Base-by-base conservation (phyloP, 2,113 vertebrate species). In the Pituophis catenifer region DNA sequence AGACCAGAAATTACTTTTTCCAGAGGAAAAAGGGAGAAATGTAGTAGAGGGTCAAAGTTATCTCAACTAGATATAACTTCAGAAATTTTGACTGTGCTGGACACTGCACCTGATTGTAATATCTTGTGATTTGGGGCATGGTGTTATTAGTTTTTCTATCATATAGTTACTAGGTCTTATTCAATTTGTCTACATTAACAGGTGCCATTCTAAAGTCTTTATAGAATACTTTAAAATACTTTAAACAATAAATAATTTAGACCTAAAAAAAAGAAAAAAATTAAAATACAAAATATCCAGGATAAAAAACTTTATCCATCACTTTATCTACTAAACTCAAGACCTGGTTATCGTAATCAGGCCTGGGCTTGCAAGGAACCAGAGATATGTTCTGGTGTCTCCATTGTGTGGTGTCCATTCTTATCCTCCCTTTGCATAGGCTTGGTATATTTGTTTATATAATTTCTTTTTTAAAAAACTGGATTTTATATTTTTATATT, bases 51-150 rank as follows among this genome's bases (percentile, higher is more conserved):
- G 52, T 86, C 38, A 10, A 0, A 7, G 86, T 2, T 0, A 70
- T 86, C 91, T 29, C 90, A 92, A 92, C 48, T 93, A 1, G n/a
- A 57, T 89, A 57, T 44, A 90, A 0, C 44, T 90, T 95, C 92
- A 94, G 50, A 92, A 91, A 4, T 48, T 26, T 93, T 93, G n/a
- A 57, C 19, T 91, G 3, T 91, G 95, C 94, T 75, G 94, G 93
- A 53, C 29, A 5, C 26, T 89, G 29, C 50, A 3, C 1, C 44
- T 94, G 48, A 58, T 90, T 96, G 90, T 89, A 26, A 86, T 1
- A 26, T 2, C 26, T 91, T 38, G 81, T 91, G 89, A 1, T 92
- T 93, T 95, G 90, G 6, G 94, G 29, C 19, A 5, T 52, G 26
- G 58, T 96, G 54, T 91, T 23, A 12, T 29, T 58, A 89, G 0